These are phyloP conservation scores for Antedon mediterranea DNA, from an alignment of 53 echinoderm and acorn worm species.

Conservation along the genomic window DNA sequence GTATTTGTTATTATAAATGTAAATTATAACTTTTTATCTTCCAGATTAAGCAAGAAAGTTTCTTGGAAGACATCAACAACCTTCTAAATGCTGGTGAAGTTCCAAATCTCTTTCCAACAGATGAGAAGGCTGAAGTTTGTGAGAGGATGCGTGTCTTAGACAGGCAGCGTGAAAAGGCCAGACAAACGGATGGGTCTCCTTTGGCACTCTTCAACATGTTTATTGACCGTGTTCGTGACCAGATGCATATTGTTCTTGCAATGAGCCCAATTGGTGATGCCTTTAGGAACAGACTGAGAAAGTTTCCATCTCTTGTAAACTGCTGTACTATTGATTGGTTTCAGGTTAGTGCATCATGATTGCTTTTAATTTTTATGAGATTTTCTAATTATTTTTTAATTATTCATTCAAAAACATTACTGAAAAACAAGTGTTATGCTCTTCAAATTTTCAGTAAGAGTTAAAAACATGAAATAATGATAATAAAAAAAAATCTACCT, in stretches of 20 bases:
- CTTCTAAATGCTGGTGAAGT: conserved; percentile 96
- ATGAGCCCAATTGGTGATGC: conserved; percentile 99
- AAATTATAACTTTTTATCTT: background rate
- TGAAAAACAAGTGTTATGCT: too few relatives aligned
- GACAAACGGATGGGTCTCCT: conserved; percentile 84
- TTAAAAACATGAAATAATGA: too few relatives aligned
- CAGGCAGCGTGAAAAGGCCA: conserved; percentile 82
- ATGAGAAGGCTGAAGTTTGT: conserved; percentile 89
- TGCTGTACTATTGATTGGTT: conserved; percentile 99
- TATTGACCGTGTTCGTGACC: conserved; percentile 75
- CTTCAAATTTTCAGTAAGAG: too few relatives aligned
- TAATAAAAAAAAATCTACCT: too few relatives aligned
- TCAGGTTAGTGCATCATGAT: conserved; percentile 41
- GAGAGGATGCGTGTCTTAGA: conserved; percentile 89
- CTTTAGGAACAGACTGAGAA: conserved; percentile 82
- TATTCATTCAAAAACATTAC: too few relatives aligned
- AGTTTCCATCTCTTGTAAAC: conserved; percentile 92
- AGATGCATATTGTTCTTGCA: conserved; percentile 84
- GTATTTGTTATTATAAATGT: too few relatives aligned
- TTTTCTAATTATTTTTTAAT: too few relatives aligned
- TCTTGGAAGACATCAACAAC: conserved; percentile 95
- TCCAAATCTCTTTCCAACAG: conserved; percentile 82
- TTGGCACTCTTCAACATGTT: conserved; percentile 90
- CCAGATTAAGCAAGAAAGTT: conserved; percentile 92
- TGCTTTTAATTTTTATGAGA: too few relatives aligned